Base-by-base conservation (phyloP, 2,113 vertebrate genomes). In the Cinclus cinclus region DNA sequence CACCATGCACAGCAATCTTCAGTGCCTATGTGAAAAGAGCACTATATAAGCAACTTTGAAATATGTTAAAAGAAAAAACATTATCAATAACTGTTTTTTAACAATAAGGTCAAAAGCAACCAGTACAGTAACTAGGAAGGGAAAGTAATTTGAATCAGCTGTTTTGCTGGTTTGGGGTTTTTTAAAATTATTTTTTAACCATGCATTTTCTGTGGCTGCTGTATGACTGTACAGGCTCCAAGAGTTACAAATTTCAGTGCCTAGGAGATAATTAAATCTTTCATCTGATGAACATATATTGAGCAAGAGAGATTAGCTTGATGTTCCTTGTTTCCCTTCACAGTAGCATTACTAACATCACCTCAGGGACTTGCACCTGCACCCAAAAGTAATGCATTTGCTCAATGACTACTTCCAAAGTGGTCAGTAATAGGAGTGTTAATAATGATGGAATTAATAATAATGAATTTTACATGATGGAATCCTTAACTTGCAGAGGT, bases 201-300 rank as follows among this genome's bases (percentile, higher is more conserved):
- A 59, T 27, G 28, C 24, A 31, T 83, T 90, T 90, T 80, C 83
- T 73, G 15, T 55, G 37, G 52, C 24, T 86, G 67, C 63, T 83
- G 17, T 42, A 63, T 25, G 24, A 80, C 30, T 77, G 90, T 63
- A 67, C 75, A 80, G 55, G 35, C 28, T 67, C 59, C 28, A 42
- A 70, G 59, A 77, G 24, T 59, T 69, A 83, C 15, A 62, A 35
- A 60, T 90, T 94, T 85, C 82, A 74, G 18, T 64, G 80, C 80
- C 85, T 73, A 87, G 49, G n/a, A 93, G 68, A 86, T 52, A 96
- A 92, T 41, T 56, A 64, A 46, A 82, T 60, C 53, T 84, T 92
- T 78, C 44, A 90, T 76, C 70, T 89, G 52, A 78, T 47, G 56
- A 95, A 64, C 15, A 25, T 9, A 67, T 7, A 53, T 19, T 60